These are phyloP conservation scores for Syrmaticus mikado DNA, from an alignment of 2,113 vertebrate species.

Conservation along the genomic window DNA sequence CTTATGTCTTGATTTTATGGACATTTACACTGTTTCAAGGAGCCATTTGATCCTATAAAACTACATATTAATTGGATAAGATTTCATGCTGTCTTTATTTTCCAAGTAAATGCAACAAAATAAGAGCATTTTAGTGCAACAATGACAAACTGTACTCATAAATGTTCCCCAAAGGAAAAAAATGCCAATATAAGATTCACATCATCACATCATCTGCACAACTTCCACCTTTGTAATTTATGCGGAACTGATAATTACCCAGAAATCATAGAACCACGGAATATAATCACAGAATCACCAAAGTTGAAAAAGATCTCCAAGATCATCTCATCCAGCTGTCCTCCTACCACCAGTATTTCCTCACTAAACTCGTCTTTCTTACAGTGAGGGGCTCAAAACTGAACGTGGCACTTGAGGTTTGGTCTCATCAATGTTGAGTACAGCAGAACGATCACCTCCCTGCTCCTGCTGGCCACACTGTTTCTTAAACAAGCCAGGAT, in stretches of 20 bases:
- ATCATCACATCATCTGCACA: neutral
- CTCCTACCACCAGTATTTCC: too few relatives aligned
- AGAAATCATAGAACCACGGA: neutral
- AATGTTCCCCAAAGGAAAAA: neutral
- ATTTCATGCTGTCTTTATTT: neutral
- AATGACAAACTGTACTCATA: neutral
- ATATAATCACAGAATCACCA: too few relatives aligned
- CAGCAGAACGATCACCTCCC: too few relatives aligned
- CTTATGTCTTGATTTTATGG: neutral
- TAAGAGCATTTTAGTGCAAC: neutral
- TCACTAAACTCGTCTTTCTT: too few relatives aligned
- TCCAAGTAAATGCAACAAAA: neutral
- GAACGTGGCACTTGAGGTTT: too few relatives aligned
- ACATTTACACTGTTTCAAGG: neutral
- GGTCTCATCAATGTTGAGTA: too few relatives aligned
- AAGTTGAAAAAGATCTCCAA: too few relatives aligned
- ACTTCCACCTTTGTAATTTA: neutral
- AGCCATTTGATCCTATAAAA: neutral
- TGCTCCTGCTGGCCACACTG: too few relatives aligned
- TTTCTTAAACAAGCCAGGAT: too few relatives aligned
- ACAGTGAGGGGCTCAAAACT: too few relatives aligned
- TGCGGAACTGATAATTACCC: neutral
- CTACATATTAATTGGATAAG: neutral
- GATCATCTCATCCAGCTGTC: too few relatives aligned
- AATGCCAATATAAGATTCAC: neutral